phyloP scores from a whole-genome alignment of 2,888 invertebrate genomes.

The Melieria picta region DNA sequence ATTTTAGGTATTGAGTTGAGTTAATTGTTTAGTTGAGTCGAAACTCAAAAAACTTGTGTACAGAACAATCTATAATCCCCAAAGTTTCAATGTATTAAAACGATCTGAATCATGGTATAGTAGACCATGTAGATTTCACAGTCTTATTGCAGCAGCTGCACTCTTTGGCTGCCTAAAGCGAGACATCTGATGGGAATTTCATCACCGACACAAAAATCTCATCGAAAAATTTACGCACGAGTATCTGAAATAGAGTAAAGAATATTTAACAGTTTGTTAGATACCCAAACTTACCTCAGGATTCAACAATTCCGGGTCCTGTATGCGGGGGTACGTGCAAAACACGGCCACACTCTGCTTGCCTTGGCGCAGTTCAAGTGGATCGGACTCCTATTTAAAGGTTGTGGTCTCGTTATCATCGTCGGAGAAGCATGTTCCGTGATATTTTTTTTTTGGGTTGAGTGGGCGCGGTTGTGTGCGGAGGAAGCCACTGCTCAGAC shows the following conservation, averaged over 20 bases:
- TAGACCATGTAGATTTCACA: slow-evolving; percentile 89
- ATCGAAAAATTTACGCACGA: slow-evolving; percentile 82
- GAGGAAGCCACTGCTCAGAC: slow-evolving; percentile 42
- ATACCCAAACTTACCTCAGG: slow-evolving; percentile 68
- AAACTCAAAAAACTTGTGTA: too few relatives aligned
- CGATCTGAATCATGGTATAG: slow-evolving; percentile 89
- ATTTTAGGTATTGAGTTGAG: too few relatives aligned
- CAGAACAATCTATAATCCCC: too few relatives aligned
- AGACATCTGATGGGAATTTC: slow-evolving; percentile 80
- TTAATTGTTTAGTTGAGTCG: too few relatives aligned
- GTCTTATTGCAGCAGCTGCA: slow-evolving; percentile 88
- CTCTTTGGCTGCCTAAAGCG: slow-evolving; percentile 86
- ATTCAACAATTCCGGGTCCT: slow-evolving; percentile 52
- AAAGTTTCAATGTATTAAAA: slow-evolving; percentile 71
- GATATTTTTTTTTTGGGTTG: slow-evolving; percentile 66
- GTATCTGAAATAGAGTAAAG: slow-evolving; percentile 66
- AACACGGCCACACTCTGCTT: slow-evolving; percentile 63
- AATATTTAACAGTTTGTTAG: background rate
- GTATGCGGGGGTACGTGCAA: slow-evolving; percentile 59
- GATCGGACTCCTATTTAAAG: slow-evolving; percentile 55
- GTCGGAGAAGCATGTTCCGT: slow-evolving; percentile 74
- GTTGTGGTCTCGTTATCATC: slow-evolving; percentile 70
- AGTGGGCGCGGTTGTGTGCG: slow-evolving; percentile 63
- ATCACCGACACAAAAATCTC: slow-evolving; percentile 81
- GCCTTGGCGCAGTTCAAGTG: slow-evolving; percentile 50